phyloP scores from a whole-genome alignment of 2,113 vertebrate species.

The Uria lomvia region DNA sequence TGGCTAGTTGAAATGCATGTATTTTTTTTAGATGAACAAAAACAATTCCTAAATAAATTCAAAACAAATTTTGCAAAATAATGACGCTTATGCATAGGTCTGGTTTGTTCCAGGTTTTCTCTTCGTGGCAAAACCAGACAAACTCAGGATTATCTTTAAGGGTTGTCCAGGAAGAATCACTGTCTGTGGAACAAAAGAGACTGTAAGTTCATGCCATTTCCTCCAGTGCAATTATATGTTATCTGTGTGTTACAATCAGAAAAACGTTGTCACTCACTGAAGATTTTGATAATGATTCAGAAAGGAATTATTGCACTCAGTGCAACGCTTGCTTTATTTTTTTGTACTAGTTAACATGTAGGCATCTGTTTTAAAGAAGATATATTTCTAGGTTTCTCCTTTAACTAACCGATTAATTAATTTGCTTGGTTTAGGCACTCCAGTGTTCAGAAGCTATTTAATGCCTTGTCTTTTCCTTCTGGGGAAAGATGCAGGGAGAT shows the following conservation, averaged over 20 bases:
- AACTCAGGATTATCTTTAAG: slow-evolving; percentile 79
- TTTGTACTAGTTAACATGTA: background rate
- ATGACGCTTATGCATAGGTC: background rate
- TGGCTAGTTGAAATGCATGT: background rate
- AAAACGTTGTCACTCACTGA: background rate
- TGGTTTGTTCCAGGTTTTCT: slow-evolving; percentile 82
- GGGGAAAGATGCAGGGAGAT: slow-evolving; percentile 77
- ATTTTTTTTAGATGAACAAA: background rate
- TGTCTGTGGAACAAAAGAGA: slow-evolving; percentile 82
- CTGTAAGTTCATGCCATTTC: slow-evolving; percentile 77
- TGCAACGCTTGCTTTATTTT: background rate
- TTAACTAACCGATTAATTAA: background rate
- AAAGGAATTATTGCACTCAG: background rate
- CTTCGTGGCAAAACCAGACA: slow-evolving; percentile 78
- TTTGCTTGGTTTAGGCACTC: slow-evolving; percentile 72
- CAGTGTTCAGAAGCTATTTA: slow-evolving; percentile 81
- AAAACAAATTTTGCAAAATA: background rate
- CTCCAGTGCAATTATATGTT: background rate
- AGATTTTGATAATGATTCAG: background rate
- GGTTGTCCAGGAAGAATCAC: slow-evolving; percentile 78
- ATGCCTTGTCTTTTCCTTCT: slow-evolving; percentile 72
- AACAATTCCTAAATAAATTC: background rate
- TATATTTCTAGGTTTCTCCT: background rate
- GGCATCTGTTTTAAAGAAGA: background rate
- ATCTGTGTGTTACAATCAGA: background rate